These are phyloP conservation scores for Drosophila guanche DNA, from an alignment of 1,140 invertebrate species.

Conservation along the genomic window DNA sequence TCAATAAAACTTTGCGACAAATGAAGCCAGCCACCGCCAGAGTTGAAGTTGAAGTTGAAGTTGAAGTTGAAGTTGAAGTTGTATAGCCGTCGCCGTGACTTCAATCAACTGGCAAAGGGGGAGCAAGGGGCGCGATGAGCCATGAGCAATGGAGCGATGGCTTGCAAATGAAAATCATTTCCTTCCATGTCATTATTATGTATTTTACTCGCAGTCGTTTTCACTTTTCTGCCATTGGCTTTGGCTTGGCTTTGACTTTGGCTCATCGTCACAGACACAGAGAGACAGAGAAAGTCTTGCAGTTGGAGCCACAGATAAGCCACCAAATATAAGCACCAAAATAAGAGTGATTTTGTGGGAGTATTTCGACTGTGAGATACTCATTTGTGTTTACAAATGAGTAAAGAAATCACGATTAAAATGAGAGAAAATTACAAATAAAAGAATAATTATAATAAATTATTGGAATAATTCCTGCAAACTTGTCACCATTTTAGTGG, in stretches of 20 bases:
- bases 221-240: conserved; percentile 62
- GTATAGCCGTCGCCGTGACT: conserved; percentile 47
- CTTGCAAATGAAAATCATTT: conserved; percentile 82
- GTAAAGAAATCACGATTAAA: background rate
- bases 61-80: conserved; percentile 31
- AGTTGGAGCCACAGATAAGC: conserved; percentile 14
- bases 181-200: conserved; percentile 81
- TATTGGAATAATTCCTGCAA: too few species aligned
- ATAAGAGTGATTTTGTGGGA: background rate
- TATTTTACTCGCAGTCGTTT: conserved; percentile 59
- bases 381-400: background rate
- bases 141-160: conserved; percentile 44
- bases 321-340: conserved; percentile 17
- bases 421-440: too few species aligned
- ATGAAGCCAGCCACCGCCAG: conserved; percentile 60
- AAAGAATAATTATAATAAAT: too few species aligned
- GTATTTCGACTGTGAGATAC: conserved; percentile 22
- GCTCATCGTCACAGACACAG: conserved; percentile 51
- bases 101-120: conserved; percentile 42
- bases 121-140: background rate
- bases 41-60: conserved; percentile 39
- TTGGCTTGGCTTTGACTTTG: conserved; percentile 36
- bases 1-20: conserved; percentile 82
- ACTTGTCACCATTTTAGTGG: too few species aligned
- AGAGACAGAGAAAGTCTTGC: conserved; percentile 1